Base-by-base conservation (phyloP, 1,140 invertebrate genomes). In the Calliopsis andreniformis region DNA sequence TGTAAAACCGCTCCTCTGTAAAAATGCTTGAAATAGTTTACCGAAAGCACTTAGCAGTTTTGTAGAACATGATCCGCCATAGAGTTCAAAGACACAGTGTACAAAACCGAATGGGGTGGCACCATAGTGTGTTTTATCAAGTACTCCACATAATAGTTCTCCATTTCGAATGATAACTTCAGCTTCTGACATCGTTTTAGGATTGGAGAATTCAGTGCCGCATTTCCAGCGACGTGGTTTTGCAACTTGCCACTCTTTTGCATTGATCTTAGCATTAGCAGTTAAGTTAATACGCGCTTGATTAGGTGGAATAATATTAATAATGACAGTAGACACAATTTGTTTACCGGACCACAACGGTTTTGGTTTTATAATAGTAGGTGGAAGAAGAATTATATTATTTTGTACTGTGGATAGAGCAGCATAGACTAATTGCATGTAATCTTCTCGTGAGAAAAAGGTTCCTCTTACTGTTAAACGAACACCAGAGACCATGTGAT, bases 301-400 rank as follows among this genome's bases (percentile, higher is more conserved):
- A 4, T 94, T 95, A 73, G 94, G 91, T 0, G 98, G 98, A 76
- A 97, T 96, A 14, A 96, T 92, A 91, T 99, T 99, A 0, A 97
- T 95, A 5, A 99, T 95, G 5, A 98, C 93, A 2, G 97, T 98
- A 0, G 97, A 97, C 16, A 98, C 89, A 30, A 98, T 93, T 93
- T 99, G 99, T 93, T 99, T 99, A 23, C 99, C 99, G 28, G 98
- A 98, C 98, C 98, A 99, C 0, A 99, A 89, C n/a, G 83, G 85
- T 5, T 91, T 72, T 5, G 99, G 99, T 93, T 99, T 99, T 0
- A 98, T 42, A 66, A 99, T 98, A 8, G 96, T 89, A 3, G 99
- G 99, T 5, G 96, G 96, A 20, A 99, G 90, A 1, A 96, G 89
- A 84, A 94, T 94, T 6, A 99, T 94, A 81, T 95, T 88, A 1